A percentile compares a stretch with the other conserved stretches of the same genome.
phyloP scores from a whole-genome alignment of 2,888 invertebrate genomes.

The Nyleta sp. region DNA sequence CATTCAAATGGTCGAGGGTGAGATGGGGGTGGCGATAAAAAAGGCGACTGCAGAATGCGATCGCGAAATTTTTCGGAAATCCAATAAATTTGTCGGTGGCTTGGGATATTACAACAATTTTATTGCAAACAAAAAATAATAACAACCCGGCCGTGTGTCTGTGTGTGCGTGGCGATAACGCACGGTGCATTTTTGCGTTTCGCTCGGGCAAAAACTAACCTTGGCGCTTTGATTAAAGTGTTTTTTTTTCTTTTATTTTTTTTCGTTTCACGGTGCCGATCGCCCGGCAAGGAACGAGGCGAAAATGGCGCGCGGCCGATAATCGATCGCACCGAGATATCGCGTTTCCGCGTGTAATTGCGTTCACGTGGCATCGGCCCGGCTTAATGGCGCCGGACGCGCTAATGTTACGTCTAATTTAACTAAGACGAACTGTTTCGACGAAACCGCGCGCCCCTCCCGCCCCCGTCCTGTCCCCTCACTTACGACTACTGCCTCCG shows the following conservation, averaged over 20 bases:
- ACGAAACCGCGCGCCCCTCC: slow-evolving; percentile 45
- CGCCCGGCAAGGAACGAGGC: slow-evolving; percentile 9
- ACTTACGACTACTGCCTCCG: too few relatives aligned
- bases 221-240: slow-evolving; percentile 35
- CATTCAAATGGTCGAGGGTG: slow-evolving; percentile 49
- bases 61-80: slow-evolving; percentile 53
- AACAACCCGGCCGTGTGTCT: slow-evolving; percentile 2
- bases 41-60: slow-evolving; percentile 39
- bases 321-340: slow-evolving; percentile 44
- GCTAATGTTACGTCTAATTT: slow-evolving; percentile 76
- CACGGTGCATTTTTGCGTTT: slow-evolving; percentile 29
- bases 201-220: slow-evolving; percentile 23
- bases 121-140: slow-evolving; percentile 36
- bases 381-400: slow-evolving; percentile 75
- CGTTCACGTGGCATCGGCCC: slow-evolving; percentile 54
- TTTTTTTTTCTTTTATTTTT: slow-evolving; percentile 15
- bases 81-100: slow-evolving; percentile 54
- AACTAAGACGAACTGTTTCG: slow-evolving; percentile 75
- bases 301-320: slow-evolving; percentile 18
- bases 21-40: slow-evolving; percentile 13
- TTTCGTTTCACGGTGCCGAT: slow-evolving; percentile 3
- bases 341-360: slow-evolving; percentile 40
- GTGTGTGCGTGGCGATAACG: slow-evolving; percentile 8
- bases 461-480: too few relatives aligned
- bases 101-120: slow-evolving; percentile 40